Percentiles rank a stretch among this genome's conserved stretches.
phyloP scores from a whole-genome alignment of 2,113 vertebrate species.

The Aegotheles bennettii region DNA sequence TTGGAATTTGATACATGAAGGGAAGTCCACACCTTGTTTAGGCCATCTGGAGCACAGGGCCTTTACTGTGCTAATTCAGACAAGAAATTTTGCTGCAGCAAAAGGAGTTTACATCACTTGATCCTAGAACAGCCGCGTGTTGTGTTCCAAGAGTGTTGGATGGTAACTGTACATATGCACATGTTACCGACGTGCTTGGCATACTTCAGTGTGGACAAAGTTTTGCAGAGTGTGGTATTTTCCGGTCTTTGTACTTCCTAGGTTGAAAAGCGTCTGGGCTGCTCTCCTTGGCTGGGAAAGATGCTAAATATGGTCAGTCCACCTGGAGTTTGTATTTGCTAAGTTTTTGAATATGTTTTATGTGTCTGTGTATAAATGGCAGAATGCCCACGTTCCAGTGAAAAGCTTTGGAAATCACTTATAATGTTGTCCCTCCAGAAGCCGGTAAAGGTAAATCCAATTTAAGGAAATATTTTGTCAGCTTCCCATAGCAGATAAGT shows the following conservation, averaged over 20 bases:
- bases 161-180: accelerated
- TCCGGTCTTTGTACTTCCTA: not conserved
- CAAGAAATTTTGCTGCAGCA: not conserved
- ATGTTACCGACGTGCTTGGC: accelerated
- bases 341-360: not conserved
- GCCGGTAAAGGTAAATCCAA: not conserved
- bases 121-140: not conserved
- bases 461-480: not conserved
- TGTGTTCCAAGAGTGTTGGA: not conserved
- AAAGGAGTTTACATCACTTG: not conserved
- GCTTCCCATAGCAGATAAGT: not conserved
- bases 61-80: not conserved
- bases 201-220: not conserved
- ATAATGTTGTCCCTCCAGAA: not conserved
- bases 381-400: not conserved
- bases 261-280: not conserved
- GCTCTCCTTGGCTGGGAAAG: not conserved
- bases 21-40: not conserved
- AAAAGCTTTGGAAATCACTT: not conserved
- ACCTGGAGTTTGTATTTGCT: slow-evolving; percentile 9
- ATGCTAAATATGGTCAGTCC: not conserved
- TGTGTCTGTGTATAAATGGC: not conserved
- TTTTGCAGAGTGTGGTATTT: not conserved
- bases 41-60: not conserved
- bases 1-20: not conserved